phyloP scores from a whole-genome alignment of 2,113 vertebrate species.

The Talpa occidentalis region DNA sequence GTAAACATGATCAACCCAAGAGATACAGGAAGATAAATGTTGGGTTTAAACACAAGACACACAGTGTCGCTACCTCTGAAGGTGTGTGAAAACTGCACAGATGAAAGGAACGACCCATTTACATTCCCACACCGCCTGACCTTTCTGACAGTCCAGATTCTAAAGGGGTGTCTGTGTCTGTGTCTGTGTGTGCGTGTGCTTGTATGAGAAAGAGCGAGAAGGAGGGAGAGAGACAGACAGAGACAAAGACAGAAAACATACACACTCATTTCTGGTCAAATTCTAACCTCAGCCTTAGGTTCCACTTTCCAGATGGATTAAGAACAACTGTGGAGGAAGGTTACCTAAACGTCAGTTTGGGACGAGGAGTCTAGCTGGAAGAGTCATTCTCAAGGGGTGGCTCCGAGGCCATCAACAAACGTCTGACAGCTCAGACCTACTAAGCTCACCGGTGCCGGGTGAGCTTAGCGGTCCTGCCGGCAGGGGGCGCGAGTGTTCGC shows the following conservation, averaged over 20 bases:
- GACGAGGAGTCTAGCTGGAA: not conserved
- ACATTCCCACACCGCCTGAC: fast-evolving
- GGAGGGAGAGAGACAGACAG: too few species aligned
- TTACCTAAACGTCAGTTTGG: not conserved
- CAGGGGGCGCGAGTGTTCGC: not conserved
- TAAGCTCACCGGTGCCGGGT: fast-evolving
- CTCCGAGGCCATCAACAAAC: not conserved
- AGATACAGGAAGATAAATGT: not conserved
- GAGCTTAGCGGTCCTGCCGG: fast-evolving
- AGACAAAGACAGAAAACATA: too few species aligned
- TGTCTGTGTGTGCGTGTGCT: not conserved
- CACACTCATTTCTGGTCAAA: not conserved
- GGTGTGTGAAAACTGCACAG: not conserved
- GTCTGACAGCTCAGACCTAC: fast-evolving
- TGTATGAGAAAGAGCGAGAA: too few species aligned
- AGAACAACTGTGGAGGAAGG: not conserved
- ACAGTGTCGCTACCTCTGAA: not conserved
- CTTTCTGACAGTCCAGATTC: not conserved
- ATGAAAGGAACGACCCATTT: not conserved
- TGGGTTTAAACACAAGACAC: not conserved
- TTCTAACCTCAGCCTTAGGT: not conserved
- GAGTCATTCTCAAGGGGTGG: not conserved
- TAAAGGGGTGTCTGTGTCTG: not conserved
- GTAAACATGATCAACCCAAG: not conserved
- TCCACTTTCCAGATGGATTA: not conserved